phyloP scores from a whole-genome alignment of 64 coral and sea anemone species.

The Montipora foliosa region DNA sequence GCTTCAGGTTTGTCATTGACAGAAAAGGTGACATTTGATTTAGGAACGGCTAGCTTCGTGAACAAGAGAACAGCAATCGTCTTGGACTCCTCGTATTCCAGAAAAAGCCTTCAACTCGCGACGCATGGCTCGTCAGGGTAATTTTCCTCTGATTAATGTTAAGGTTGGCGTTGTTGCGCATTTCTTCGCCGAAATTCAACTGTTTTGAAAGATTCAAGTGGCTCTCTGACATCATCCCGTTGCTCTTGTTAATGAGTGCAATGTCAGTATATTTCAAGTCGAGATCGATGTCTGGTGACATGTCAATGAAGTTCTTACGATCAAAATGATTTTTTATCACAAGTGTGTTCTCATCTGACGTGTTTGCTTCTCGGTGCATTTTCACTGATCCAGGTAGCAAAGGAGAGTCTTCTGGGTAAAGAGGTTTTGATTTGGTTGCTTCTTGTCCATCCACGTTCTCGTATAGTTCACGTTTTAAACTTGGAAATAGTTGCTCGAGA shows the following conservation, averaged over 20 bases:
- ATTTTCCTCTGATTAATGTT: constrained; percentile 30
- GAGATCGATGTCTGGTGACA: constrained; percentile 16
- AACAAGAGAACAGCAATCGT: neutral
- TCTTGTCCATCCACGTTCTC: constrained; percentile 39
- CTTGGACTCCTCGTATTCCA: neutral
- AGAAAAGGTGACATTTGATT: neutral
- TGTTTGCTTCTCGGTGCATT: constrained; percentile 61
- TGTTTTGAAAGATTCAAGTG: neutral
- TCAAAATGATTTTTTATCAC: constrained; percentile 53
- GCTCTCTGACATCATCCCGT: constrained; percentile 14
- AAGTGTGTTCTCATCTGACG: neutral
- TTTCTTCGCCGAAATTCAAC: constrained; percentile 51
- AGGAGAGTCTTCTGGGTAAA: constrained; percentile 20
- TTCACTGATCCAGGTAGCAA: constrained; percentile 42
- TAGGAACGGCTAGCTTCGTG: constrained; percentile 30
- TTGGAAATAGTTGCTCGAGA: constrained; percentile 29
- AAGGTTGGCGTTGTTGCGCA: neutral
- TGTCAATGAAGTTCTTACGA: constrained; percentile 13
- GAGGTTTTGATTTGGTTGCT: neutral
- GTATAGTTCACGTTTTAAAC: constrained; percentile 5
- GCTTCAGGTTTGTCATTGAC: neutral
- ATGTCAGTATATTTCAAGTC: neutral
- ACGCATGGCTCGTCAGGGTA: constrained; percentile 8
- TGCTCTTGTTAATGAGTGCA: neutral
- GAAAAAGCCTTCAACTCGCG: neutral